Conservation (phyloP, 1,140 invertebrate species). For the Drosophila rhopaloa region DNA sequence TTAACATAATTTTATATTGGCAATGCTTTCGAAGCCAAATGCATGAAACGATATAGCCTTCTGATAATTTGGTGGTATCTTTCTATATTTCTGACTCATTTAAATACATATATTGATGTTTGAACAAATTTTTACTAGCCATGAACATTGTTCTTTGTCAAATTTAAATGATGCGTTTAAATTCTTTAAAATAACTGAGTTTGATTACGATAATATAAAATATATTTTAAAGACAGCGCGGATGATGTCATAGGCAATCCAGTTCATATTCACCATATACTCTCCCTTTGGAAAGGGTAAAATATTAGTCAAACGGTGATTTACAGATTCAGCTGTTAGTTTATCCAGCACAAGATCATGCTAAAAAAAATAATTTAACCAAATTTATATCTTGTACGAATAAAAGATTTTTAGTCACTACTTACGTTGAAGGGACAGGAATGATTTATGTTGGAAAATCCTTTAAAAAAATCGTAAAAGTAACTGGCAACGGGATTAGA, state of each 20-base stretch:
- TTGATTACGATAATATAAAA: neutral
- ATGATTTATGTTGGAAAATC: neutral
- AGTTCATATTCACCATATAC: neutral
- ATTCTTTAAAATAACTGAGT: too few species aligned
- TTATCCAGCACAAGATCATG: constrained; percentile 9
- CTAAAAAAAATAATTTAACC: neutral
- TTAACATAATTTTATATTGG: too few species aligned
- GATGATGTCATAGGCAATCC: too few species aligned
- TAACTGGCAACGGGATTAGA: neutral
- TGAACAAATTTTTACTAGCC: too few species aligned
- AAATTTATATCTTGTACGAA: too few species aligned
- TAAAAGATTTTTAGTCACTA: neutral
- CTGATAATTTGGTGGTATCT: too few species aligned
- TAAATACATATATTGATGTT: too few species aligned
- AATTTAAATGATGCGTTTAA: too few species aligned
- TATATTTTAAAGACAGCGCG: neutral
- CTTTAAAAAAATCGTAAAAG: neutral
- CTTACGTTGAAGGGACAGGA: constrained; percentile 1
- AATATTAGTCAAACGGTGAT: neutral
- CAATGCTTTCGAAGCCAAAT: too few species aligned
- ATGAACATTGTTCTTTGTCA: too few species aligned
- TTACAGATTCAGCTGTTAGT: neutral
- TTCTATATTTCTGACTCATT: too few species aligned
- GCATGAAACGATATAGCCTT: too few species aligned
- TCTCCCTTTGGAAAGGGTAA: neutral